Evolutionary conservation across 2,113 vertebrate genomes (phyloP), one percentile per base, ranked within the genome.

Genomic region (Psephotus haematonotus): DNA sequence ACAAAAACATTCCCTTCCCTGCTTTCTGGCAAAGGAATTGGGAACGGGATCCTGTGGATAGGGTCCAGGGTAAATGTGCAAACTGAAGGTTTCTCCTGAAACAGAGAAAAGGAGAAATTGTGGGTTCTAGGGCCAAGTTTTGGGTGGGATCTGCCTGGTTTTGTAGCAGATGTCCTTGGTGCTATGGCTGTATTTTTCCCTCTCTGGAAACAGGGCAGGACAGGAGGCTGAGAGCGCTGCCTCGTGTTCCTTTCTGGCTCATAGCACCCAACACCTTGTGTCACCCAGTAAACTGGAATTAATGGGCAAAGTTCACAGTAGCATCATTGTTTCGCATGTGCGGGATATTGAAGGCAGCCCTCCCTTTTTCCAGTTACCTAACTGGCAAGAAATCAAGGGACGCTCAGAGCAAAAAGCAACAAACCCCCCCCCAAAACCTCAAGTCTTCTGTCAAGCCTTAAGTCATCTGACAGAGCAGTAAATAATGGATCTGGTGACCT

Each of bases 401-500:
- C 9, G 4, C 63, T 92, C 62, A 52, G 52, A 87, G 78, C 23
- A 65, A 69, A 96, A 67, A 57, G 19, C 1, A 65, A 29, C 31
- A 20, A 49, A 93, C 13, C 53, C 15, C 53, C 59, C 62, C 7
- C 5, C 49, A 44, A 93, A 89, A 4, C 60, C 55, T 94, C 70
- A 53, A 69, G 91, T 71, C 86, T 95, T 90, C 55, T 91, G 94
- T 97, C 95, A 95, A 95, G 76, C 82, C 52, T 69, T 53, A 88
- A 76, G 92, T 70, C 76, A 75, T 18, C 52, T 59, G 88, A 76
- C 83, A 64, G 93, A 92, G 76, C 82, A 90, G 92, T 96, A 97
- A 97, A 97, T 97, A 97, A 96, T 91, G 88, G 88, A 88, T 93
- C 84, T 91, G 88, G 82, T 94, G 93, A 96, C 91, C 88, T 87